Evolutionary conservation across 2,888 invertebrate genomes (phyloP).

Genomic region (Microplitis deprimator): DNA sequence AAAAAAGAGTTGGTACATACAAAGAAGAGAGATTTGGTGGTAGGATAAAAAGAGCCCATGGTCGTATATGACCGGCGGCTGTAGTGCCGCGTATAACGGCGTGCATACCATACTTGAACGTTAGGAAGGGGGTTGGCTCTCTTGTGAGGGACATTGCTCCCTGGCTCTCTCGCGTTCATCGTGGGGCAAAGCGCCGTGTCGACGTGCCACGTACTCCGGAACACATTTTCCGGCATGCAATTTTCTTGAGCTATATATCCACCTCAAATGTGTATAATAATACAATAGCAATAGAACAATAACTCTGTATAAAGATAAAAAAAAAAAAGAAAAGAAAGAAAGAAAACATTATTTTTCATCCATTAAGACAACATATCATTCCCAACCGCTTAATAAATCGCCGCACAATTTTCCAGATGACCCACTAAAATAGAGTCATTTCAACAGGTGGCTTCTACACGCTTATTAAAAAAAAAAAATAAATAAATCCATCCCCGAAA

Average conservation of each 20-base stretch:
- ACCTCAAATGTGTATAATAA: neutral
- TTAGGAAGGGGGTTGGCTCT: slow-evolving; percentile 65
- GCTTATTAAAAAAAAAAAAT: neutral
- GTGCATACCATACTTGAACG: slow-evolving; percentile 58
- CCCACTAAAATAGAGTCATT: slow-evolving; percentile 10
- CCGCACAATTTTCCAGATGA: neutral
- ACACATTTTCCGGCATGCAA: slow-evolving; percentile 23
- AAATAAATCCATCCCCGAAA: slow-evolving; percentile 22
- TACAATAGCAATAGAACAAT: slow-evolving; percentile 4
- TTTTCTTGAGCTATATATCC: neutral
- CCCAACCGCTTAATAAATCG: neutral
- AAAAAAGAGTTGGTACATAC: slow-evolving; percentile 16
- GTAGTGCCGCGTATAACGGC: slow-evolving; percentile 52
- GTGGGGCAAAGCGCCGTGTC: slow-evolving; percentile 25
- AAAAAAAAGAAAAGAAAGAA: neutral
- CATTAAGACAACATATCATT: neutral
- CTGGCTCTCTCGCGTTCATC: slow-evolving; percentile 55
- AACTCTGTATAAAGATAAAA: neutral
- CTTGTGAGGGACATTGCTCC: slow-evolving; percentile 64
- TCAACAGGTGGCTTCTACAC: slow-evolving; percentile 21
- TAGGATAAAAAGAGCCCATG: slow-evolving; percentile 50
- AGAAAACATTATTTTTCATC: neutral
- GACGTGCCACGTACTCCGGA: slow-evolving; percentile 36
- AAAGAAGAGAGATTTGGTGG: slow-evolving; percentile 33
- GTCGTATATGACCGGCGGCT: slow-evolving; percentile 41